Base-by-base conservation (phyloP, 2,888 invertebrate genomes). In the Polyommatus iphigenia region DNA sequence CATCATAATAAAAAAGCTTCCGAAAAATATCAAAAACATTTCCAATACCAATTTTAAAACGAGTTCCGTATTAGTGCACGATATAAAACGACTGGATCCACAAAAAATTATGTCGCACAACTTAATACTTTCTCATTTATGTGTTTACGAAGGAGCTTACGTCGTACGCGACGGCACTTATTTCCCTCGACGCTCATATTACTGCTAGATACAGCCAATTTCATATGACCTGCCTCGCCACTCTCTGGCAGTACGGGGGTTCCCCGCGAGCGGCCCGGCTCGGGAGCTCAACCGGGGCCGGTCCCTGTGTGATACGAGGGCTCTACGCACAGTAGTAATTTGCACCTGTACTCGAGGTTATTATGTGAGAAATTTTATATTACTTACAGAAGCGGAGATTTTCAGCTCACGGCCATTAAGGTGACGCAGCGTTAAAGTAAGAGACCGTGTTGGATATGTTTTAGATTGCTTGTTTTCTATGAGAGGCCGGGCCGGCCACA, bases 331-430 rank as follows among this genome's bases (percentile, higher is more conserved):
- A 87, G 87, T 85, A 85, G 89, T 91, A 91, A 91, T 90, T 91
- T 91, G 91, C 92, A 92, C 91, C 91, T 92, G 91, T 90, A 91
- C 85, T 87, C 89, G 82, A 86, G 84, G 88, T 89, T 91, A 91
- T 91, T 90, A 89, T 90, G 89, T 90, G 90, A 89, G 88, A 90
- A 89, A 89, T 89, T 91, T 88, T 86, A 87, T 87, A 87, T 86
- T 86, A 88, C 87, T 88, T 85, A 15, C 76, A 41, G 32, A 76
- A 59, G 15, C 15, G 29, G 29, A 67, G 62, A 76, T 62, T 76
- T 62, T 24, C 13, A 24, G 24, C 10, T 13, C 13, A 67, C 29
- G 50, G 13, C 15, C 50, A 15, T 46, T 46, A n/a, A n/a, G n/a
- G n/a, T n/a, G n/a, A n/a, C n/a, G n/a, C n/a, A n/a, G n/a, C n/a